Base-by-base conservation (phyloP, 2,888 invertebrate genomes). In the Drosophila yooni region DNA sequence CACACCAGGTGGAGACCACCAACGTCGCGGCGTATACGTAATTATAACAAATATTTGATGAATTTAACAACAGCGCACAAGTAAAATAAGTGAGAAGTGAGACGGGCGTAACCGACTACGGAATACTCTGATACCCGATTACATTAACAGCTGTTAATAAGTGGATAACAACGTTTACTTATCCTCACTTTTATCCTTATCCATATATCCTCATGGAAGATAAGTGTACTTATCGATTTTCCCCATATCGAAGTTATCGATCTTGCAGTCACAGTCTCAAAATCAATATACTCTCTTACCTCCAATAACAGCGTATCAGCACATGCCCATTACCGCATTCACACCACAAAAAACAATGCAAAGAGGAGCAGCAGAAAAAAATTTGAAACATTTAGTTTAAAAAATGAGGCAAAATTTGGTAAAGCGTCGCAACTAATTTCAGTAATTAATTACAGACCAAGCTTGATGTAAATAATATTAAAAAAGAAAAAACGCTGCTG, bases 391-490 rank as follows among this genome's bases (percentile, higher is more conserved):
- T 67, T 68, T 62, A 50, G 63, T 34, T 51, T 33, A 57, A 69
- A 75, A 78, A 76, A 72, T 78, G 71, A 7, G 54, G 68, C 64
- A 31, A 78, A 62, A 86, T 79, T 73, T 68, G 34, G 51, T 33
- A 38, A 63, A 58, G 69, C 70, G 75, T 61, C 71, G 75, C 66
- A 70, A 64, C 60, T 72, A 84, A 70, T 68, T 67, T 63, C 50
- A 68, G 77, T 71, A 77, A 89, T 85, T 85, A 88, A 84, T 89
- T 82, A 84, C 59, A 65, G 71, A 70, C 67, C 72, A 70, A 68
- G 70, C 36, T 21, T 21, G 25, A 46, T 27, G 60, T 27, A 40
- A 36, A 73, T 25, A 54, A 7, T 15, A 21, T 40, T 40, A 15
- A 27, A 27, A 43, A 51, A 15, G 25, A 43, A 46, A 33, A 31